Evolutionary conservation across 2,888 invertebrate genomes (phyloP), one percentile per base, ranked within the genome.

Genomic region (Torymus aiolomorphi): DNA sequence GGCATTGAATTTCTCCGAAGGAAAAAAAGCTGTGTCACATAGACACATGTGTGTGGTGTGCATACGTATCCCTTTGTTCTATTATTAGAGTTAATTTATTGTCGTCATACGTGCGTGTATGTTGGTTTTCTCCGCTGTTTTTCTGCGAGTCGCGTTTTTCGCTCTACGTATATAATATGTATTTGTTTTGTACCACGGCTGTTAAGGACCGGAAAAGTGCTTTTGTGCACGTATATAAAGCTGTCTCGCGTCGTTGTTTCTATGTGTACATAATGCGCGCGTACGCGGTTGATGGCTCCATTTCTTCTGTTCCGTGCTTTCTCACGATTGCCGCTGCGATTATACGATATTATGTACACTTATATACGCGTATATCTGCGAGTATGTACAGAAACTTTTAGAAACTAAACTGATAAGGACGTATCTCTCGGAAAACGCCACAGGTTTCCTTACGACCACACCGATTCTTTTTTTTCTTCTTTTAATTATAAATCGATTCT

Each of bases 31-130:
- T 31, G 5, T 31, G 31, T 31, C 31, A 3, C 31, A 31, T 31
- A 31, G 31, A 31, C 31, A 31, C 31, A 31, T 3, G 31, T 3
- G 24, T 24, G 52, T 18, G 10, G 1, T 24, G 14, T 2, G 14
- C 24, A 3, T 12, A 18, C n/a, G 2, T 16, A n/a, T 31, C 2
- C 72, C 24, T 73, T 78, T 73, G 78, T 73, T 67, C 78, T 49
- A 62, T 78, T 78, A 78, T 74, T 62, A 20, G 67, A n/a, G 16
- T 69, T 67, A 73, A 67, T 73, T 78, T 71, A 78, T 77, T 16
- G 71, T 59, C 67, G 14, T 3, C 31, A 3, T 31, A 3, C 5
- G 31, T 3, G 31, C 5, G 31, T 31, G 31, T 24, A 2, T 31
- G 31, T 54, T 65, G 54, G 24, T 54, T 11, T 54, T 51, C 52